Base-by-base conservation (phyloP, 1,140 invertebrate species). In the Caenorhabditis latens region DNA sequence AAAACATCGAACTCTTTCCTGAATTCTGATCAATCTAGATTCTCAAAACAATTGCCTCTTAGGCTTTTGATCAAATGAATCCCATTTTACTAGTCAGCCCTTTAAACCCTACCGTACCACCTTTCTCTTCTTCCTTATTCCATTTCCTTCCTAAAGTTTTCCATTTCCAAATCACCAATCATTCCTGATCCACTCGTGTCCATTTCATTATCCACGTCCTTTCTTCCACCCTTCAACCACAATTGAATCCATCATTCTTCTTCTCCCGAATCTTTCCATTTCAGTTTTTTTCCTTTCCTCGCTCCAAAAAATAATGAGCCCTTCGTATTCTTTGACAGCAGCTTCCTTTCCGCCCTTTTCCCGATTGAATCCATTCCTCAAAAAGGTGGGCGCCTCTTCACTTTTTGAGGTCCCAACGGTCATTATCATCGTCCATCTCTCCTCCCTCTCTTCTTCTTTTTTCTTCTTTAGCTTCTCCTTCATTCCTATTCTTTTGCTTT, bases 281-380 rank as follows among this genome's bases (percentile, higher is more conserved):
- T 79, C 46, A 79, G 46, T 24, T 13, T 50, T n/a, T 79, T 42
- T 32, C 13, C n/a, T 63, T 11, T 63, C 61, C 32, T 32, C 61
- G 11, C n/a, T 8, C 16, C 16, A 43, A 79, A 79, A 79, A 79
- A 79, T 79, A 79, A 79, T 79, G 71, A 79, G 71, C 71, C n/a
- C n/a, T 42, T 50, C 19, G 50, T 53, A 13, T 79, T 24, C 46
- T 79, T 13, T 79, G 71, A 50, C 71, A 79, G 71, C 43, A 5
- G 8, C 71, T 32, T 50, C n/a, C n/a, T 50, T 24, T 32, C 21
- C 50, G 50, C 50, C 16, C 50, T 14, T 53, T 67, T 14, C 24
- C 32, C n/a, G 71, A 79, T 79, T 79, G 71, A 79, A 79, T 79
- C 71, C 71, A 50, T 71, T 71, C 19, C 65, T 71, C 65, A 79